Base-by-base conservation (phyloP, 2,797 vertebrate species). In the Tenualosa ilisha region DNA sequence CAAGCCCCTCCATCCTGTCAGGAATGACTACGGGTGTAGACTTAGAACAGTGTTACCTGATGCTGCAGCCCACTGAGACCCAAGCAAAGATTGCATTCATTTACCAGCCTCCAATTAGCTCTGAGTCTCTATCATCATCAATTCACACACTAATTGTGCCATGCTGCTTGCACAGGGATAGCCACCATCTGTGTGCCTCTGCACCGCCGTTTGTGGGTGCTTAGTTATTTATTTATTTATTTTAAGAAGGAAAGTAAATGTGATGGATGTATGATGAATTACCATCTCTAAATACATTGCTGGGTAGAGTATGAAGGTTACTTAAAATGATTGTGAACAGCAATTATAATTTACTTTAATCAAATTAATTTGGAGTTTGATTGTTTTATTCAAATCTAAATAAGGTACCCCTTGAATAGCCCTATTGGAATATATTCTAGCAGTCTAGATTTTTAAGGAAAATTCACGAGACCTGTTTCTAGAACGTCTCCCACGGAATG, bases 141-240 rank as follows among this genome's bases (percentile, higher is more conserved):
- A 93, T 95, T 95, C 94, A 92, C 88, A 90, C 88, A 83, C 92
- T 95, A 93, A 94, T 94, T 94, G 93, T 92, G 93, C 92, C 92
- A 85, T 87, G 92, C 91, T 93, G 90, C 90, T 92, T 72, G 9
- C 85, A 79, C 85, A 87, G 87, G 86, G 81, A 89, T 81, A 87
- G 91, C 90, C 86, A 89, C 92, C 93, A 94, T 94, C 93, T 95
- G 93, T 93, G 90, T 92, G 81, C 85, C 85, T 90, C 87, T 46
- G 13, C 87, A 90, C 86, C 79, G 85, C 89, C 68, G 91, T 89
- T 83, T 85, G 53, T 43, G 81, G 82, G 50, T 84, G 43, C 22
- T 84, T 40, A 40, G 31, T 54, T 68, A 59, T 86, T 85, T 84
- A 15, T n/a, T 46, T 49, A 26, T 82, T 54, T 8, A 59, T 46